Conservation (phyloP, 2,888 invertebrate genomes). For the Drosophila conformis region DNA sequence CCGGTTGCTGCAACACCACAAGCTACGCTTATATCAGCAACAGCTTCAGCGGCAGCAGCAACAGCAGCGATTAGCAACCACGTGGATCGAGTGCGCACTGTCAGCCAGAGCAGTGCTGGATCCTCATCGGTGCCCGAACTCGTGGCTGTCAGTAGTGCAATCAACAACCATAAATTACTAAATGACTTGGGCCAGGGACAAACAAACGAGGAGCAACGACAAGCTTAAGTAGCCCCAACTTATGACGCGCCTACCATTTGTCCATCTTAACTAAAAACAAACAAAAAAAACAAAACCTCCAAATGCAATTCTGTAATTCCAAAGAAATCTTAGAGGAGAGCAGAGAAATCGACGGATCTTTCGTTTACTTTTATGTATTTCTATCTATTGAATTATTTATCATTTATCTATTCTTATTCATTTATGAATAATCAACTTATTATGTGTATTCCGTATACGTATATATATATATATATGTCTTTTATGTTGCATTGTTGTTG, state of each 20-base stretch:
- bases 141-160: slow-evolving; percentile 76
- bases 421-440: slow-evolving; percentile 13
- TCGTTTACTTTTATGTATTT: slow-evolving; percentile 34
- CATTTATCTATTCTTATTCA: slow-evolving; percentile 23
- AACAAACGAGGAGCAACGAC: slow-evolving; percentile 37
- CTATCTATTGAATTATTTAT: slow-evolving; percentile 46
- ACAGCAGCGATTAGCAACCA: slow-evolving; percentile 56
- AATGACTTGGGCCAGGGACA: slow-evolving; percentile 7
- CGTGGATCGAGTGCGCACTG: slow-evolving; percentile 88
- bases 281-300: slow-evolving; percentile 26
- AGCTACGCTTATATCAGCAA: slow-evolving; percentile 86
- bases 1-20: slow-evolving; percentile 84
- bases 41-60: slow-evolving; percentile 48
- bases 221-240: slow-evolving; percentile 11
- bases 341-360: slow-evolving; percentile 3
- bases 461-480: slow-evolving; percentile 4
- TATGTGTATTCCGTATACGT: not conserved
- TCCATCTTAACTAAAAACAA: slow-evolving; percentile 21
- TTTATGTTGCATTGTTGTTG: slow-evolving; percentile 31
- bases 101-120: slow-evolving; percentile 86
- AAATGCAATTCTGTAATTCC: slow-evolving; percentile 61
- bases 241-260: slow-evolving; percentile 7
- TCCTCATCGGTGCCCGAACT: slow-evolving; percentile 81
- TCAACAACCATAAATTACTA: slow-evolving; percentile 72
- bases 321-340: slow-evolving; percentile 52